Conservation (phyloP, 2,113 vertebrate genomes). For the Orcinus orca region DNA sequence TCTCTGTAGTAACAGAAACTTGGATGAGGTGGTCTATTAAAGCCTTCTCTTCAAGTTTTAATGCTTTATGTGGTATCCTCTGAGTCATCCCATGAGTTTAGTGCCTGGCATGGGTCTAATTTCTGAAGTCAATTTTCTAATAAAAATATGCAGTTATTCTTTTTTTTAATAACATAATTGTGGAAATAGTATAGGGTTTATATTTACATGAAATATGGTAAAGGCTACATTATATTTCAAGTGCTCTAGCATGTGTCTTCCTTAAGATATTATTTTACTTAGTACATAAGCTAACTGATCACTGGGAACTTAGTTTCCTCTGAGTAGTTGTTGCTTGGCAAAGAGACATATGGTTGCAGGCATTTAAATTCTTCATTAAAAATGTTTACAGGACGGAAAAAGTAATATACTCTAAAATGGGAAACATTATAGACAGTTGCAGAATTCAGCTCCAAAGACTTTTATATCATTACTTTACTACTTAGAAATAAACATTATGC, state of each 20-base stretch:
- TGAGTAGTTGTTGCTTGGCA: constrained; percentile 54
- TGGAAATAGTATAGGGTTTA: constrained; percentile 37
- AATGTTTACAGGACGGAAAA: constrained; percentile 58
- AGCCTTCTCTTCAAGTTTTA: background rate
- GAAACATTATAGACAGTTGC: constrained; percentile 56
- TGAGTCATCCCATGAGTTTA: background rate
- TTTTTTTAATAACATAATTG: constrained; percentile 20
- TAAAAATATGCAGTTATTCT: constrained; percentile 35
- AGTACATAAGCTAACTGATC: constrained; percentile 42
- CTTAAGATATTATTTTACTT: constrained; percentile 61
- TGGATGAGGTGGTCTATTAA: background rate
- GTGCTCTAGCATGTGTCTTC: constrained; percentile 29
- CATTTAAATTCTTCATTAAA: constrained; percentile 80
- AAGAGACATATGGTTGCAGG: constrained; percentile 69
- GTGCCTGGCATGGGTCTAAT: background rate
- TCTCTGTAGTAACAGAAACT: background rate
- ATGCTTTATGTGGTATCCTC: background rate
- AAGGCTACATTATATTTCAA: constrained; percentile 14
- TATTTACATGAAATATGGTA: constrained; percentile 13
- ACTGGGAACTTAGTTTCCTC: constrained; percentile 40
- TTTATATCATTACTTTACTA: constrained; percentile 72
- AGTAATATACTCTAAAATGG: constrained; percentile 62
- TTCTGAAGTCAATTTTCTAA: constrained; percentile 20
- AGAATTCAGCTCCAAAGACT: constrained; percentile 64
- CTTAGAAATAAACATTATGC: constrained; percentile 75